Evolutionary conservation across 1,140 invertebrate species (phyloP).

Genomic region (Drosophila bocki): DNA sequence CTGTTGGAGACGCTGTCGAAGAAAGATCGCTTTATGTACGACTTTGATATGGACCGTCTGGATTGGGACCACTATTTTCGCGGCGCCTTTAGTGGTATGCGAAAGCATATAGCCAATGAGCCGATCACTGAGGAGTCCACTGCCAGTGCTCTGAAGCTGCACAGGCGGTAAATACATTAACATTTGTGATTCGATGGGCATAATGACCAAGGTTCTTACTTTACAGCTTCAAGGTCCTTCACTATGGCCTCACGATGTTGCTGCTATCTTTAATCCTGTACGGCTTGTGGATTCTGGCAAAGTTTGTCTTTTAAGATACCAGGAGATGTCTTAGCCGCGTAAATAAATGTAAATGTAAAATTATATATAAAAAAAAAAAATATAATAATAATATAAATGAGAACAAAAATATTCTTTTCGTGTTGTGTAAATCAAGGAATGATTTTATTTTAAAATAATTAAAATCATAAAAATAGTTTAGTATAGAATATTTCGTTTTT

Average conservation of each 20-base stretch:
- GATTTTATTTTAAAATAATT: too few relatives aligned
- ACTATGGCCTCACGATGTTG: not conserved
- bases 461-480: too few relatives aligned
- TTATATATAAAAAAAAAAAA: too few relatives aligned
- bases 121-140: constrained; percentile 86
- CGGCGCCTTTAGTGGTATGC: constrained; percentile 87
- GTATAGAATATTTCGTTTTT: too few relatives aligned
- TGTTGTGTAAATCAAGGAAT: too few relatives aligned
- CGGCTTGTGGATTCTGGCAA: not conserved
- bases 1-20: constrained; percentile 87
- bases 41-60: constrained; percentile 88
- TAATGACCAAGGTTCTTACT: not conserved
- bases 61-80: constrained; percentile 88
- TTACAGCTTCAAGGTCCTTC: not conserved
- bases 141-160: constrained; percentile 57
- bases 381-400: too few relatives aligned
- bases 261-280: not conserved
- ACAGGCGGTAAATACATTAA: constrained; percentile 1
- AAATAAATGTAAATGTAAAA: too few relatives aligned
- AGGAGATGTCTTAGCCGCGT: not conserved
- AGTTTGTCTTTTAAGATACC: not conserved
- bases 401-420: too few relatives aligned
- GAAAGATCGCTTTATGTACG: constrained; percentile 88
- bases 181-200: not conserved
- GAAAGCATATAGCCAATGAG: constrained; percentile 90